phyloP scores from a whole-genome alignment of 2,797 vertebrate species.

The Parauchenoglanis punctatus region DNA sequence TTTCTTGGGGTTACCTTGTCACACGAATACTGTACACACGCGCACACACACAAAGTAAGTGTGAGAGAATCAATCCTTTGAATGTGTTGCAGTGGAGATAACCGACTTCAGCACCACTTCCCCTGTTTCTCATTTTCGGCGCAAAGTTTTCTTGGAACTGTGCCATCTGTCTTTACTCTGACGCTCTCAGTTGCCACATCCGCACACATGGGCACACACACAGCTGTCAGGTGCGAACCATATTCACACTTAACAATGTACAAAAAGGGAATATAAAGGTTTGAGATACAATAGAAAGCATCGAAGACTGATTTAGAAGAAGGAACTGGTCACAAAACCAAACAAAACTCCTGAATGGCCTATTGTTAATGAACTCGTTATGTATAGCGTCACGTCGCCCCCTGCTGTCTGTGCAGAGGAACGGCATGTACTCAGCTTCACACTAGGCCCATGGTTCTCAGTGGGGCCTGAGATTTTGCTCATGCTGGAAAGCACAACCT shows the following conservation, averaged over 20 bases:
- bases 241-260: neutral
- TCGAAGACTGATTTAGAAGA: neutral
- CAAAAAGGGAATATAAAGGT: neutral
- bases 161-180: conserved; percentile 18
- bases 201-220: neutral
- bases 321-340: neutral
- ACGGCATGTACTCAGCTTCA: conserved; percentile 37
- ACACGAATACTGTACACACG: neutral
- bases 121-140: neutral
- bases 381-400: conserved; percentile 62
- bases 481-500: neutral
- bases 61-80: no score
- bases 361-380: neutral
- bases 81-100: neutral
- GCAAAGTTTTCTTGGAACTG: conserved; percentile 37
- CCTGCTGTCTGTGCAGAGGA: conserved; percentile 62
- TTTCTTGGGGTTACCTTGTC: neutral
- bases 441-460: neutral
- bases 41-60: neutral
- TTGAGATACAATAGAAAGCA: neutral
- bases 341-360: neutral
- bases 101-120: conserved; percentile 30
- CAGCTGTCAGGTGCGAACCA: conserved; percentile 43
- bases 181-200: conserved; percentile 37
- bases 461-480: neutral